Evolutionary conservation across 2,113 vertebrate genomes (phyloP).

Genomic region (Serinus canaria): DNA sequence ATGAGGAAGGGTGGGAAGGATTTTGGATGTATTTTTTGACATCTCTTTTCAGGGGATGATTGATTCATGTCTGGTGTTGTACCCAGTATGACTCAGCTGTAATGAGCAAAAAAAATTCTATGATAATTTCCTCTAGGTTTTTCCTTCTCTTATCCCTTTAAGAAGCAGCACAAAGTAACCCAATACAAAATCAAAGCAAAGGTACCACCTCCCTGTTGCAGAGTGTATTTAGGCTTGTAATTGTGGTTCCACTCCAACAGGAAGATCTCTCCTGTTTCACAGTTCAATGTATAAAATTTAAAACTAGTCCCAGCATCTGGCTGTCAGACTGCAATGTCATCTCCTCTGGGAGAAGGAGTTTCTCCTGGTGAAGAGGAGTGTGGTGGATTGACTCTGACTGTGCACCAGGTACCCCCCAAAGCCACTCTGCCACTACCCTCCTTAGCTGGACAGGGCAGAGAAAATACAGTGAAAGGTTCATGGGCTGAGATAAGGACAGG

Average conservation of each 20-base stretch:
- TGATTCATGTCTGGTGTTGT: not conserved
- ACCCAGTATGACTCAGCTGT: not conserved
- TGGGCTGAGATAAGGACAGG: not conserved
- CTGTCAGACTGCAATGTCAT: not conserved
- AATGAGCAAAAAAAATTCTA: not conserved
- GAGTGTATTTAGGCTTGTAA: not conserved
- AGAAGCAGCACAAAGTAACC: not conserved
- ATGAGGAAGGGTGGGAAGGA: not conserved
- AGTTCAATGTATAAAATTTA: not conserved
- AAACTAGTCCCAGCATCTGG: not conserved
- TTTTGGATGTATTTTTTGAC: not conserved
- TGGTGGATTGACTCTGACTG: not conserved
- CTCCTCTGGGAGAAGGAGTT: not conserved
- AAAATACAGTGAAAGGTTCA: not conserved
- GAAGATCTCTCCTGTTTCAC: not conserved
- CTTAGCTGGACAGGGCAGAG: not conserved
- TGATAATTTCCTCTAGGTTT: not conserved
- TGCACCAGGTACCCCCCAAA: not conserved
- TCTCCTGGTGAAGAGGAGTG: not conserved
- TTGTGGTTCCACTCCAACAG: not conserved
- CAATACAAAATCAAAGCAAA: not conserved
- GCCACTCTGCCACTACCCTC: not conserved
- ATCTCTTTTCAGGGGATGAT: not conserved
- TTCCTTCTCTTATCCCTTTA: not conserved
- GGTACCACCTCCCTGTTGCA: not conserved